Base-by-base conservation (phyloP, 2,113 vertebrate genomes). In the Plectropomus leopardus region DNA sequence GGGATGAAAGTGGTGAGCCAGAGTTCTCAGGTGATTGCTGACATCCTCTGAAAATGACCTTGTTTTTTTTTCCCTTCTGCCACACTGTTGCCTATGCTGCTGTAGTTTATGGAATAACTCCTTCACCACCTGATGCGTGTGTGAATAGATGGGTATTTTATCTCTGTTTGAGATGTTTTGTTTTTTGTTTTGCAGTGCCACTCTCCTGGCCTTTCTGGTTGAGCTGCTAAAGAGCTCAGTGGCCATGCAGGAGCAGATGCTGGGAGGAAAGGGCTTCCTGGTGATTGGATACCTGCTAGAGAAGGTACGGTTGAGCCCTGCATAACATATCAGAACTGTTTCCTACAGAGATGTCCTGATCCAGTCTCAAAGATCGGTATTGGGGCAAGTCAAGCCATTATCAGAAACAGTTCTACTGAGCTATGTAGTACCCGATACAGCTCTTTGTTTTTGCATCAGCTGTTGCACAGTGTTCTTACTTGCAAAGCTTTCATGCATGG, bases 161-260 rank as follows among this genome's bases (percentile, higher is more conserved):
- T 72, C 30, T 14, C 11, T 30, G 51, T 48, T 28, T 66, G 70
- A 80, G 32, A 69, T 1, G 4, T 32, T 42, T 4, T 58, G 21
- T 34, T 10, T 73, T 95, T 92, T 83, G n/a, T 77, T 83, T 81
- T 90, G 65, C 94, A 99, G 98, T 89, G 96, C 97, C 67, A 97
- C 96, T 55, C 96, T 99, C 28, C 91, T 99, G 94, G 96, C 96
- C 73, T 98, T 99, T 93, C 94, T 99, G 86, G 94, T 98, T 84
- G 98, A 98, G 86, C 93, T 99, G 65, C 95, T 99, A 77, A 98
- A 97, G 95, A 99, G 97, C 94, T 99, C 98, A 13, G 97, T 99
- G 86, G 97, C 98, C 91, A 99, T 99, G 98, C 98, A 99, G 92
- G 98, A 99, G 61, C 98, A 99, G 95, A 98, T 99, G 97, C 94